Percentiles rank a stretch among this genome's conserved stretches.
Evolutionary conservation across 2,113 vertebrate genomes (phyloP).

Genomic region (Corvus moneduloides): DNA sequence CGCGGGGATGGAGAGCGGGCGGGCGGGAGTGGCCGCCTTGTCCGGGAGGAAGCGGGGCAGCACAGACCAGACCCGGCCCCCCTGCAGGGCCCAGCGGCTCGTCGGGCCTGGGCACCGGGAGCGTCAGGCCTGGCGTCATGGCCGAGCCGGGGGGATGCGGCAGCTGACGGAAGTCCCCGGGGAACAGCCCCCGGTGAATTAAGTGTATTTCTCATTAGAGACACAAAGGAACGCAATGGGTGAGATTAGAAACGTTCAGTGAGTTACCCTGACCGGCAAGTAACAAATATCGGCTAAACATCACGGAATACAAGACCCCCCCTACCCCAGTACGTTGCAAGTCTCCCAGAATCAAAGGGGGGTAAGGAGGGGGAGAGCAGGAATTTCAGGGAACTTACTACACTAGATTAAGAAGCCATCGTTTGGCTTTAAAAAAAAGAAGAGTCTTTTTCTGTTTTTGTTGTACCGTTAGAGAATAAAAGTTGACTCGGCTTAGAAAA

Average conservation of each 20-base stretch:
- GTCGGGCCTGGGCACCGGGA: neutral
- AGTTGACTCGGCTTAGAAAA: neutral
- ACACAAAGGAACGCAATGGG: neutral
- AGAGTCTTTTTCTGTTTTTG: neutral
- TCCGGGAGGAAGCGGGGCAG: neutral
- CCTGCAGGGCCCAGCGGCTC: neutral
- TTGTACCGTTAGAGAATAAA: neutral
- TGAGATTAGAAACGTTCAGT: neutral
- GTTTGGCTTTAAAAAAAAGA: neutral
- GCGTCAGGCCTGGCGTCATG: neutral
- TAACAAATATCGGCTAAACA: neutral
- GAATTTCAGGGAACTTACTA: neutral
- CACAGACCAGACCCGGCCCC: neutral
- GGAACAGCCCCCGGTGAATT: no score
- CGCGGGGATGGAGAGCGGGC: neutral
- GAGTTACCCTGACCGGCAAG: neutral
- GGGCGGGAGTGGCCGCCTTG: neutral
- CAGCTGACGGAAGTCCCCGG: neutral
- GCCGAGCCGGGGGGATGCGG: neutral
- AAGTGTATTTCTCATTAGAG: neutral
- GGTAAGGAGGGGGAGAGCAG: no score
- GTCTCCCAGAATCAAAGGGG: neutral
- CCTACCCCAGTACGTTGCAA: rapidly evolving
- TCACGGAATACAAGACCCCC: rapidly evolving
- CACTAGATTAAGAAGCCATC: no score